Evolutionary conservation across 2,797 vertebrate species (phyloP), one percentile per base, ranked within the genome.

Genomic region (Phalloptychus januarius): DNA sequence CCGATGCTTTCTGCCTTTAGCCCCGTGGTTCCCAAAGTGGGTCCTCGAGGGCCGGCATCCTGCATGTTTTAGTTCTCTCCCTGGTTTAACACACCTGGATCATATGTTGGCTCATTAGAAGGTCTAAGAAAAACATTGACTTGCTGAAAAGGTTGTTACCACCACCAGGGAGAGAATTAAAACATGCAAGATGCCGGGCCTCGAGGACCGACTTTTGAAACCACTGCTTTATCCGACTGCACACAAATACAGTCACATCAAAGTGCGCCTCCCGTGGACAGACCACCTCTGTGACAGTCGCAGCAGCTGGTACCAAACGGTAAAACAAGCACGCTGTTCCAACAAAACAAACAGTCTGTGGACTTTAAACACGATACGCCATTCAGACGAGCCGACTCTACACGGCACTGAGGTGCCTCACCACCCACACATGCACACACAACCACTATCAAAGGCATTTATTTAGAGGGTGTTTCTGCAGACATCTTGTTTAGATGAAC

Each of bases 251-350:
- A 83, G 46, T 28, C 31, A 74, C 82, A 79, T 80, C 81, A 88
- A 90, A 91, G 86, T 48, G 46, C 79, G 45, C 56, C 74, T 85
- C 85, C 85, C 78, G 86, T 65, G 72, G 87, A 78, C 80, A 83
- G 90, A 90, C 88, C 91, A 93, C 89, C 89, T 85, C 79, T 74
- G 85, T 80, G 89, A 91, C 79, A 73, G 87, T 77, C 81, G 70
- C 74, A 75, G 75, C 92, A 93, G 90, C 91, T 93, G 91, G 65
- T 83, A 80, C 79, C 80, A 80, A 78, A 85, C 79, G 45, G 69
- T 80, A 76, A 76, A 80, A 83, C 65, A 50, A 78, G 25, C 74
- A 31, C 58, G 76, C 75, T 52, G 46, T 75, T 74, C 67, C 71
- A 61, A 42, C 71, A 81, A 71, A 82, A 79, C 71, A 79, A 85